Evolutionary conservation across 2,113 vertebrate genomes (phyloP), one percentile per base, ranked within the genome.

Genomic region (Cervus canadensis): DNA sequence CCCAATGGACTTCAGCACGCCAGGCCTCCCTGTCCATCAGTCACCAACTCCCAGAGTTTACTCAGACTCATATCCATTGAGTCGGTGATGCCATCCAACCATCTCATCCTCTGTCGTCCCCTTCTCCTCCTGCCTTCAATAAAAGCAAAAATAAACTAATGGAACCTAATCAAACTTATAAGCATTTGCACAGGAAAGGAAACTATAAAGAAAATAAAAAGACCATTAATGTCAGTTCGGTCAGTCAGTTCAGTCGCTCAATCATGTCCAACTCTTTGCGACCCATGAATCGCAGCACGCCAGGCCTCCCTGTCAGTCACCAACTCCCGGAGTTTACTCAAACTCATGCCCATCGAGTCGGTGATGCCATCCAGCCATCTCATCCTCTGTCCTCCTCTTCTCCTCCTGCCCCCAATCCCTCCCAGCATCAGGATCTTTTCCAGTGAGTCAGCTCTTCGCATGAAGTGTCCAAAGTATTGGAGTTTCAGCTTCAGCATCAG

Each of bases 41-140:
- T 71, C n/a, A 40, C 5, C 67, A 71, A 12, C n/a, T 71, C 5
- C 19, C 0, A 0, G n/a, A 23, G n/a, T 71, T 36, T 6, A 12
- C 67, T 71, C n/a, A 71, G 6, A 12, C 19, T 71, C n/a, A 71
- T 23, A 5, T 23, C n/a, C 67, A 40, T 23, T 40, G 67, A 71
- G 19, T 71, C 1, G 0, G 17, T 71, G 64, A 71, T 71, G n/a
- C 2, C 19, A 71, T 23, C n/a, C 19, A 40, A 40, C 67, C n/a
- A 40, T 71, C 5, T 71, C 19, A 40, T 40, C n/a, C 67, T 40
- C 19, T 71, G 19, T 71, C 19, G 0, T 40, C 19, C 67, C n/a
- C 17, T 21, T 71, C 17, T 36, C 30, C 62, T 64, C 19, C n/a
- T 71, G 67, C n/a, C n/a, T 71, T 71, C 67, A 71, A 48, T 30